phyloP scores from a whole-genome alignment of 2,797 vertebrate species.

The Alcedo quadribrachys region DNA sequence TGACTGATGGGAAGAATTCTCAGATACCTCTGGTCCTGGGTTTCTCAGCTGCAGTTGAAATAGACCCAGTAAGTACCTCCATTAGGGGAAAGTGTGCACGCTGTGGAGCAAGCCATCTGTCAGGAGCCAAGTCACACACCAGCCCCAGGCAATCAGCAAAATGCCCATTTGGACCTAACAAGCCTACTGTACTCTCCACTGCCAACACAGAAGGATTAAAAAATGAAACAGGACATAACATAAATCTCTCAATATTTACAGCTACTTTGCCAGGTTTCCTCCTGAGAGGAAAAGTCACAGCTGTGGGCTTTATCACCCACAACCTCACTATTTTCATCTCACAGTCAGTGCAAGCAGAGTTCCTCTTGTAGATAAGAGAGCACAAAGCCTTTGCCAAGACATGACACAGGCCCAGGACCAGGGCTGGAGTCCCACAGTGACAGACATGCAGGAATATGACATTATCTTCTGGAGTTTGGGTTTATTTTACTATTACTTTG shows the following conservation, averaged over 20 bases:
- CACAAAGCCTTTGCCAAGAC: background rate
- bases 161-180: background rate
- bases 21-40: background rate
- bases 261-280: background rate
- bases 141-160: background rate
- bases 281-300: background rate
- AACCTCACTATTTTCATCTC: background rate
- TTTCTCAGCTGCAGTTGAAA: background rate
- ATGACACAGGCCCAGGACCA: background rate
- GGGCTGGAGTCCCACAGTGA: background rate
- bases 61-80: background rate
- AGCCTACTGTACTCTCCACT: background rate
- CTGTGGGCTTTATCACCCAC: background rate
- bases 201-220: background rate
- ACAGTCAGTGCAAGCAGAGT: background rate
- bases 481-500: background rate
- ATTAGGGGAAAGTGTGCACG: background rate
- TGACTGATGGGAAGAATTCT: background rate
- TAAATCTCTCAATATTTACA: background rate
- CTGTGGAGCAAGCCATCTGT: background rate
- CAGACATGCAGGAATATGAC: background rate
- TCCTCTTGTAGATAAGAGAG: background rate
- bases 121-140: background rate
- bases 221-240: fast-evolving
- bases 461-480: background rate